These are phyloP conservation scores for Bubo blakistoni DNA, from an alignment of 2,113 vertebrate genomes.

Conservation along the genomic window DNA sequence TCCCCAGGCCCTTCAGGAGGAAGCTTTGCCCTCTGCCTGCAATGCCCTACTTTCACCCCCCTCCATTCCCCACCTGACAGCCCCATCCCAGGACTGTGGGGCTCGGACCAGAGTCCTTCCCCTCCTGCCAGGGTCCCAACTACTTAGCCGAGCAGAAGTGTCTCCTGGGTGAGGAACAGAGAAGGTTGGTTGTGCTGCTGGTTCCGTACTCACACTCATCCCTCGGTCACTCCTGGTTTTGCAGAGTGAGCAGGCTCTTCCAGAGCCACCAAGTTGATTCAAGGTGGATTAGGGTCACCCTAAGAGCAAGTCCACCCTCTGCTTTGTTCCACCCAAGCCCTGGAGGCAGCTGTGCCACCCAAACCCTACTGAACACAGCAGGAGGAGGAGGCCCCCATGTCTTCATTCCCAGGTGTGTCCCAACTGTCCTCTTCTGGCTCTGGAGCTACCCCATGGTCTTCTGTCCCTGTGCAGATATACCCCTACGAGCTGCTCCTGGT, in stretches of 20 bases:
- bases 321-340: neutral
- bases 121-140: neutral
- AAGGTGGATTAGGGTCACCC: neutral
- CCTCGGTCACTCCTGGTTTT: neutral
- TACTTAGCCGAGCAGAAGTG: neutral
- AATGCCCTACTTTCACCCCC: neutral
- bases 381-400: neutral
- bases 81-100: rapidly evolving
- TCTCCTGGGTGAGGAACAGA: neutral
- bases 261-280: neutral
- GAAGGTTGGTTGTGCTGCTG: neutral
- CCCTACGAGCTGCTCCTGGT: constrained; percentile 94
- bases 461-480: constrained; percentile 79
- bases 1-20: neutral
- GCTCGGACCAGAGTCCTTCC: neutral
- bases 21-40: neutral
- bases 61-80: neutral
- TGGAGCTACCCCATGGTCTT: neutral
- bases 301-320: neutral
- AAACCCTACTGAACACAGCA: neutral
- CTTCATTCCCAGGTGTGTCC: neutral
- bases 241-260: neutral
- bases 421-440: neutral
- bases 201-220: rapidly evolving
- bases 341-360: neutral